A percentile compares a stretch with the other conserved stretches of the same genome.
Conservation (phyloP, 2,888 invertebrate genomes). For the Eupeodes latifasciatus region DNA sequence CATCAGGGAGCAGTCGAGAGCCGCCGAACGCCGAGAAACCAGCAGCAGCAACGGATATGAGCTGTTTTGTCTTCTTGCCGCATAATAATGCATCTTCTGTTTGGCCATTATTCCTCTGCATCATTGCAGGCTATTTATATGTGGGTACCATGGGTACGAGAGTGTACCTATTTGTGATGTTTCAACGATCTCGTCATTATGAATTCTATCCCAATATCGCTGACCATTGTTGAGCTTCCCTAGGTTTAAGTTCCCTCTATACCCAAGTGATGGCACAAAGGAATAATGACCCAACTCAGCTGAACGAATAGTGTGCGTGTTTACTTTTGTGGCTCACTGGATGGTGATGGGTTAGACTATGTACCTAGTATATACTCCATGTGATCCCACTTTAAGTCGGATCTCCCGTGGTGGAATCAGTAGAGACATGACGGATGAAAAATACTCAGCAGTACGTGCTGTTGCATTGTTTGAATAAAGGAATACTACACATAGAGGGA, state of each 20-base stretch:
- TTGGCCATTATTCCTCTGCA: conserved; percentile 57
- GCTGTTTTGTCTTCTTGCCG: conserved; percentile 68
- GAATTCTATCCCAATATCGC: conserved; percentile 69
- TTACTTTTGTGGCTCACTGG: conserved; percentile 48
- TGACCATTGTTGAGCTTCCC: conserved; percentile 61
- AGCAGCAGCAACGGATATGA: conserved; percentile 62
- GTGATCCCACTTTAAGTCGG: conserved; percentile 57
- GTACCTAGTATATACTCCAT: neutral
- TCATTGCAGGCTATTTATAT: conserved; percentile 39
- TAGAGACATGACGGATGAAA: conserved; percentile 45
- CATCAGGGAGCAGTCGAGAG: conserved; percentile 27
- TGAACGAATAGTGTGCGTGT: conserved; percentile 52
- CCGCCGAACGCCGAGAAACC: conserved; percentile 6
- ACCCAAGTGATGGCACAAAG: conserved; percentile 31
- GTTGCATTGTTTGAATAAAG: conserved; percentile 57
- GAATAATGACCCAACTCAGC: conserved; percentile 36
- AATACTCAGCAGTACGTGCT: conserved; percentile 56
- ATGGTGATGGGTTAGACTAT: conserved; percentile 37
- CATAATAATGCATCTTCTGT: conserved; percentile 61
- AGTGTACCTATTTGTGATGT: conserved; percentile 51
- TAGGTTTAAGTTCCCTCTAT: neutral
- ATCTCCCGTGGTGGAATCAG: conserved; percentile 57
- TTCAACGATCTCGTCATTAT: conserved; percentile 71
- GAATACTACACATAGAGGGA: conserved; percentile 13
- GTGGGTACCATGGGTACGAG: conserved; percentile 6